Evolutionary conservation across 2,113 vertebrate genomes (phyloP).

Genomic region (Laticauda laticaudata): DNA sequence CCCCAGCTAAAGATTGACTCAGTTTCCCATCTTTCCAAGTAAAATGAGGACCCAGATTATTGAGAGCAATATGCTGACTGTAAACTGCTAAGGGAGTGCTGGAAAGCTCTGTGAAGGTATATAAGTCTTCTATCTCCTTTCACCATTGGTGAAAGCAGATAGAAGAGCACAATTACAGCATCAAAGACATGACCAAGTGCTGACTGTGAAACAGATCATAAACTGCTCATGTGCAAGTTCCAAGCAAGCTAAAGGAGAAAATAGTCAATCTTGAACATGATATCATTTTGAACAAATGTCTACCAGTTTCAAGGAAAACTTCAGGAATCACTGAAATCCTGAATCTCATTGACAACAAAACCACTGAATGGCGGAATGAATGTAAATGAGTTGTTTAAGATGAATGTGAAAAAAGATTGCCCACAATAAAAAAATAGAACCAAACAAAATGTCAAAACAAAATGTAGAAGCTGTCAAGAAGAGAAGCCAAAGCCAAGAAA

Average conservation of each 20-base stretch:
- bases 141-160: background rate
- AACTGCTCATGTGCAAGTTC: too few relatives aligned
- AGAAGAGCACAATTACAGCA: background rate
- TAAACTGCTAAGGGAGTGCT: too few relatives aligned
- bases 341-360: background rate
- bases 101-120: too few relatives aligned
- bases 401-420: background rate
- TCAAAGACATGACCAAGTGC: background rate
- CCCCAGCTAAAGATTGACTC: too few relatives aligned
- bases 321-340: too few relatives aligned
- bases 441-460: background rate
- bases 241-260: background rate
- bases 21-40: too few relatives aligned
- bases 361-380: background rate
- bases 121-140: too few relatives aligned
- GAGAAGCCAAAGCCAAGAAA: background rate
- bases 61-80: too few relatives aligned
- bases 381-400: background rate
- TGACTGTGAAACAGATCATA: background rate
- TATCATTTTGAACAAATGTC: background rate
- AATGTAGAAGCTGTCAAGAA: background rate
- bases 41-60: too few relatives aligned
- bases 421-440: background rate
- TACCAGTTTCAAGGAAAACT: background rate
- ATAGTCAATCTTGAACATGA: background rate